Evolutionary conservation across 2,888 invertebrate genomes (phyloP).

Genomic region (Drosophila dives): DNA sequence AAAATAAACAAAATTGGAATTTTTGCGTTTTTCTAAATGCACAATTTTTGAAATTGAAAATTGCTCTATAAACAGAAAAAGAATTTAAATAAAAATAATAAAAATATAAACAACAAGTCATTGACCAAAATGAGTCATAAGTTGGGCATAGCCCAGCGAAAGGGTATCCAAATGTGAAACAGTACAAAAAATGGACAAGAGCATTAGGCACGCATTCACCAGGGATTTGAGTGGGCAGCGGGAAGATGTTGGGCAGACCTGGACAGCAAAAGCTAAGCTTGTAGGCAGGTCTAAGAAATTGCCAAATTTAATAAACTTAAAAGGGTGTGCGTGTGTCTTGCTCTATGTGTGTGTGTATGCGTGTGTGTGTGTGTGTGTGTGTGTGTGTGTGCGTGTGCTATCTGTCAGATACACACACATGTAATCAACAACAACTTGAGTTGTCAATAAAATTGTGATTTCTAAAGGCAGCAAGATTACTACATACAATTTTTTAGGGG

Average conservation of each 20-base stretch:
- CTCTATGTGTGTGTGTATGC: constrained; percentile 20
- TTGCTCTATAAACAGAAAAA: not conserved
- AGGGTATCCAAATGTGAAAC: constrained; percentile 7
- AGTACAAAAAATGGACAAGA: constrained; percentile 58
- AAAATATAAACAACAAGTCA: not conserved
- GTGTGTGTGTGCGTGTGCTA: constrained; percentile 32
- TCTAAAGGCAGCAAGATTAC: constrained; percentile 68
- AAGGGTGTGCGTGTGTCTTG: constrained; percentile 65
- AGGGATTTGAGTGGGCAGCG: constrained; percentile 63
- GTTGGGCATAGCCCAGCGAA: not conserved
- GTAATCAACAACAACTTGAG: constrained; percentile 80
- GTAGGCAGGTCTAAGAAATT: constrained; percentile 71
- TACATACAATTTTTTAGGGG: constrained; percentile 50
- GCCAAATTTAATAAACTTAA: constrained; percentile 82
- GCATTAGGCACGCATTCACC: constrained; percentile 73
- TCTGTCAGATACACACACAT: constrained; percentile 62
- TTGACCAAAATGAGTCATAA: not conserved
- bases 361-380: constrained; percentile 18
- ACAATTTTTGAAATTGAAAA: not conserved
- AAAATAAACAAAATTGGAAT: not conserved
- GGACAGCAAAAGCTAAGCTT: constrained; percentile 45
- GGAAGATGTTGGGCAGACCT: constrained; percentile 15
- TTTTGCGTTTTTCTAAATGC: not conserved
- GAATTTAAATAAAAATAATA: not conserved
- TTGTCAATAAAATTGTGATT: constrained; percentile 82